Conservation (phyloP, 2,888 invertebrate genomes). For the Ophonus ardosiacus region DNA sequence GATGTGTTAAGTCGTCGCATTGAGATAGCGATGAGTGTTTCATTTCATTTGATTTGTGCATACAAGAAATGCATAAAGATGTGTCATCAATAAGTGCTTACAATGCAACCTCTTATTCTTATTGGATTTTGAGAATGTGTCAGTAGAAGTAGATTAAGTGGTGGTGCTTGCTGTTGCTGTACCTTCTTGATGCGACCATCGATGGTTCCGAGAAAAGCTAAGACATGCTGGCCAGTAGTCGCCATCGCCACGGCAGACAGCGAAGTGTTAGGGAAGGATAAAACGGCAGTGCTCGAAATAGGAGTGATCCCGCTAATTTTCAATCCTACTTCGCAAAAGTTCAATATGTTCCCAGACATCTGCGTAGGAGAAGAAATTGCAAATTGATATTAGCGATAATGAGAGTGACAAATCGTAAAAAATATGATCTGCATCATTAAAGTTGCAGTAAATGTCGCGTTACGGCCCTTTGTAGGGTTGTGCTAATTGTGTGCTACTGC, state of each 20-base stretch:
- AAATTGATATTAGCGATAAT: constrained; percentile 43
- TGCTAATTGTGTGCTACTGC: constrained; percentile 12
- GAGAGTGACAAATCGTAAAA: constrained; percentile 41
- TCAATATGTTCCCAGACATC: constrained; percentile 92
- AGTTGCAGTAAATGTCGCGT: constrained; percentile 31
- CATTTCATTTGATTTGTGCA: constrained; percentile 2
- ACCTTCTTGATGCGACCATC: constrained; percentile 93
- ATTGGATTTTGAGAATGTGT: constrained; percentile 22
- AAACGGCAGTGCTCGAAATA: constrained; percentile 86
- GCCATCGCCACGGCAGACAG: constrained; percentile 92
- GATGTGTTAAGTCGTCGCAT: no score
- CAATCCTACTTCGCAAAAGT: constrained; percentile 94
- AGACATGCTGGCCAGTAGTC: constrained; percentile 93
- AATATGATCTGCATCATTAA: constrained; percentile 34
- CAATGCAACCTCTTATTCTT: constrained; percentile 14
- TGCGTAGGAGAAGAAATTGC: constrained; percentile 70
- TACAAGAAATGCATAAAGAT: neutral
- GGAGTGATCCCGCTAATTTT: constrained; percentile 94
- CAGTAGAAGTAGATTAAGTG: constrained; percentile 5
- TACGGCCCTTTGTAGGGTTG: constrained; percentile 19
- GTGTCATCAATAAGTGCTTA: constrained; percentile 33
- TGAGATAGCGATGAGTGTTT: no score
- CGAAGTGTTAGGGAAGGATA: constrained; percentile 88
- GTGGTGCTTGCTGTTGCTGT: neutral
- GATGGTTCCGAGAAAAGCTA: constrained; percentile 95